Evolutionary conservation across 2,113 vertebrate genomes (phyloP), one percentile per base, ranked within the genome.

Genomic region (Rhinichthys klamathensis): DNA sequence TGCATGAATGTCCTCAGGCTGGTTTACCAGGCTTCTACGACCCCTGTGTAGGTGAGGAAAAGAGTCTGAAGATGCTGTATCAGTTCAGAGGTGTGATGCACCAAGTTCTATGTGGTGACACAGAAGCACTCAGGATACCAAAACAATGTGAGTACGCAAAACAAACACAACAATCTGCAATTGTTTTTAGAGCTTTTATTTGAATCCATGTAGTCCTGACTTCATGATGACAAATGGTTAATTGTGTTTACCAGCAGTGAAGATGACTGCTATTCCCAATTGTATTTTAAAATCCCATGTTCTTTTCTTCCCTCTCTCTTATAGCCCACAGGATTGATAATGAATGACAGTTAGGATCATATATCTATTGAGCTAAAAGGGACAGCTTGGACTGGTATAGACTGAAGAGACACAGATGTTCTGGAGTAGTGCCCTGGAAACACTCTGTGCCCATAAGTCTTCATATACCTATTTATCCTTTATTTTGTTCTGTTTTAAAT

Each of bases 11-110:
- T 86, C 83, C 76, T 77, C 93, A 99, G 98, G 94, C 95, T 5
- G 97, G 98, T n/a, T 95, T 99, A 82, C 98, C 98, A 0, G 98
- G 98, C 25, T 99, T 99, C 92, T 99, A 99, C 0, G 97, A 99
- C 92, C 97, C 98, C 0, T 99, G 98, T 0, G 95, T 99, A 67
- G 98, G 98, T 7, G 98, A 99, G 90, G 98, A 99, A 87, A 99
- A 99, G 95, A 97, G 95, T 91, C 92, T 99, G 84, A 99, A 99
- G 90, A 96, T 99, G 92, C 97, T 99, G 44, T 99, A 99, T 94
- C 97, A 99, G 94, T 99, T 99, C 94, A 95, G 97, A 27, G 98
- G 98, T 13, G 97, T 97, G 89, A 95, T 99, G 91, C 98, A 99
- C 89, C 98, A 99, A 92, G 98, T 99, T 91, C 95, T 97, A 93